These are phyloP conservation scores for Rhagonycha fulva DNA, from an alignment of 2,888 invertebrate species.

Conservation along the genomic window DNA sequence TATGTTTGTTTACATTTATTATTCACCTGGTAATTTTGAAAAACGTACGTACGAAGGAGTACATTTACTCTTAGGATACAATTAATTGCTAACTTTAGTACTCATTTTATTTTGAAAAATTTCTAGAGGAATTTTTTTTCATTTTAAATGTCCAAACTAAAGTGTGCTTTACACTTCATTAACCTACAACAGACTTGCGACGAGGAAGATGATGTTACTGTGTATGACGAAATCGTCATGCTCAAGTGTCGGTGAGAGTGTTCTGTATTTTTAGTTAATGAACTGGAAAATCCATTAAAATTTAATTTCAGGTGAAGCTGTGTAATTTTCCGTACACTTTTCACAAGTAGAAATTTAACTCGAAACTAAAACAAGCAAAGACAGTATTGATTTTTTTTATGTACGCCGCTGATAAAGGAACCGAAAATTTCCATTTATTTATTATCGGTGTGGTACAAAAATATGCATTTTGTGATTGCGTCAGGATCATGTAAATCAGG, in stretches of 20 bases:
- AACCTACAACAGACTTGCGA: not conserved
- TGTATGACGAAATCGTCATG: not conserved
- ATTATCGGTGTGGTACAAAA: too few species aligned
- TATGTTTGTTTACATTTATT: constrained; percentile 4
- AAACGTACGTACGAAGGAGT: not conserved
- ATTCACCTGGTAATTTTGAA: not conserved
- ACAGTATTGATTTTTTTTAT: not conserved
- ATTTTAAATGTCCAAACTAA: not conserved
- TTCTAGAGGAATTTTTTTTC: not conserved
- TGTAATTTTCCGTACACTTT: not conserved
- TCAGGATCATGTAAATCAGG: too few species aligned
- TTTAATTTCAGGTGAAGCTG: not conserved
- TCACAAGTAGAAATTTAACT: not conserved
- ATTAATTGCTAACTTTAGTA: not conserved
- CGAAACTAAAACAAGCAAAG: not conserved
- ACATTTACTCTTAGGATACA: not conserved
- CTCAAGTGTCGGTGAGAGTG: not conserved
- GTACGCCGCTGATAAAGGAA: not conserved
- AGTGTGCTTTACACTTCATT: not conserved
- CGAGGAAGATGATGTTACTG: not conserved
- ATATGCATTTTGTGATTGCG: too few species aligned
- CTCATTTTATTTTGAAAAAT: not conserved
- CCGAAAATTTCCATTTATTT: too few species aligned
- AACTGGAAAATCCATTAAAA: not conserved
- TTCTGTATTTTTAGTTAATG: not conserved